Evolutionary conservation across 2,113 vertebrate genomes (phyloP).

Genomic region (Cryptomyrus ogoouensis): DNA sequence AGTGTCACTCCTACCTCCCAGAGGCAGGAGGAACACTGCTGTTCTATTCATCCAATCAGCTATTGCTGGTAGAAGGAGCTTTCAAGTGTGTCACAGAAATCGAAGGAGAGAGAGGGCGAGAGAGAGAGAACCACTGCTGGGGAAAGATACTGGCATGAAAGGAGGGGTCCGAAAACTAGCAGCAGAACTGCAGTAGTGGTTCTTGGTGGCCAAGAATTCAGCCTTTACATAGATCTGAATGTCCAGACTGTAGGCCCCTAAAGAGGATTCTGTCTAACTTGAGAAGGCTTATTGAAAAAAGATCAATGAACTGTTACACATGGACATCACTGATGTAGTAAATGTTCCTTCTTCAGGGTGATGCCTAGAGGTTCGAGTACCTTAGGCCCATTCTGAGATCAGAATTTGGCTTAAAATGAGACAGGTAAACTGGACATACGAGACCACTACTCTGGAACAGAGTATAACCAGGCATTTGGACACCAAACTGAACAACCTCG

Average conservation of each 20-base stretch:
- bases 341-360: not conserved
- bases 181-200: not conserved
- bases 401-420: not conserved
- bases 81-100: not conserved
- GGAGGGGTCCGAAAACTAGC: not conserved
- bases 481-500: not conserved
- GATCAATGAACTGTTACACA: not conserved
- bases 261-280: not conserved
- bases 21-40: not conserved
- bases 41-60: not conserved
- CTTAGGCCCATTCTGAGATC: not conserved
- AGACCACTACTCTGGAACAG: not conserved
- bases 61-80: not conserved
- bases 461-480: no score
- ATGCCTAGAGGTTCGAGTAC: not conserved
- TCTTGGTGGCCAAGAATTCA: not conserved
- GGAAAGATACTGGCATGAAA: not conserved
- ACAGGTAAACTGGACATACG: not conserved
- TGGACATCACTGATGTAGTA: not conserved
- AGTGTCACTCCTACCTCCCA: not conserved
- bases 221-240: not conserved
- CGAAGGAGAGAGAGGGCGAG: not conserved
- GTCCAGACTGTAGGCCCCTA: not conserved
- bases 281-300: not conserved
- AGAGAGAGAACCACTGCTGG: not conserved